Evolutionary conservation across 2,113 vertebrate genomes (phyloP), one percentile per base, ranked within the genome.

Genomic region (Suncus etruscus): DNA sequence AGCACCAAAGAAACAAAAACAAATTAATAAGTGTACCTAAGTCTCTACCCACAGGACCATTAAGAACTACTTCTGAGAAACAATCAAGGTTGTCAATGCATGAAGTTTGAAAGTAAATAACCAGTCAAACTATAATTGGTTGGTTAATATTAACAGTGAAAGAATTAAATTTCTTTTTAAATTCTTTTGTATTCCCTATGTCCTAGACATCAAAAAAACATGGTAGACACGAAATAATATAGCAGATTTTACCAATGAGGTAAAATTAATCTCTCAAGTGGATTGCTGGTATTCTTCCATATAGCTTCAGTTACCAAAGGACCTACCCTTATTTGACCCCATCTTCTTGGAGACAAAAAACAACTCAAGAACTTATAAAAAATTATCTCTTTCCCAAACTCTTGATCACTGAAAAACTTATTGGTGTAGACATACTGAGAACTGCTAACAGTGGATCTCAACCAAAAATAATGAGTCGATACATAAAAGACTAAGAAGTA

Each of bases 391-490:
- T 66, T 78, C 72, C 74, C 15, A 51, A 81, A 82, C 9, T 61
- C 54, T 88, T 79, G 66, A 77, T 47, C 76, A 78, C 32, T 81
- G 82, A 66, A 83, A 81, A 93, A 86, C 22, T 68, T 50, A n/a
- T 65, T 32, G 0, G 11, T 86, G 32, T 70, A 78, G 51, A 73
- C 82, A 27, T 77, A 47, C n/a, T 68, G 11, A 86, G 12, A 54
- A 86, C 66, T 87, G 70, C 70, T 81, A 31, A 82, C 89, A 89
- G 32, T 86, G 58, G 15, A 58, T 78, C 89, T 73, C 29, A 69
- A 63, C 48, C 25, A 74, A 86, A 93, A 78, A 68, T 78, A 82
- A 78, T 78, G 72, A 70, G 72, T 75, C 82, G 63, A 47, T 63
- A 73, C 32, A 83, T 20, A 86, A 86, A 86, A 83, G 47, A 86